phyloP scores from a whole-genome alignment of 2,888 invertebrate species.

The Chouioia cunea region DNA sequence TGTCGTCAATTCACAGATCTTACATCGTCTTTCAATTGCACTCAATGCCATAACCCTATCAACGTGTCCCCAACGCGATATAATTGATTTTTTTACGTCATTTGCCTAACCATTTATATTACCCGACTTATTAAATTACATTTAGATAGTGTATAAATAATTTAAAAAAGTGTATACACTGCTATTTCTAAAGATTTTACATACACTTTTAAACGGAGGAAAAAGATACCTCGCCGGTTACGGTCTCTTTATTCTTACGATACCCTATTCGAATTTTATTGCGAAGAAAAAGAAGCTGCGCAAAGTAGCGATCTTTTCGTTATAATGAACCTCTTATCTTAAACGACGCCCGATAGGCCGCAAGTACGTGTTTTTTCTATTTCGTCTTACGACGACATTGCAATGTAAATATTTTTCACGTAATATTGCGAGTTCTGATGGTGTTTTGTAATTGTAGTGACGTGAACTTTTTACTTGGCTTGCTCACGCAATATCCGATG shows the following conservation, averaged over 20 bases:
- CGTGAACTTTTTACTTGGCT: constrained; percentile 1
- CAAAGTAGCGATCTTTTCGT: constrained; percentile 11
- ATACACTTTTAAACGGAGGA: constrained; percentile 7
- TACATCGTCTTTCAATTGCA: no score
- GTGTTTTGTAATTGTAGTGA: constrained; percentile 4
- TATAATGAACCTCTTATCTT: constrained; percentile 27
- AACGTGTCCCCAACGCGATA: no score
- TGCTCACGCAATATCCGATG: not conserved
- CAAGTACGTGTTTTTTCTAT: constrained; percentile 1
- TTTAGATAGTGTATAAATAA: no score
- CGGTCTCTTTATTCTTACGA: not conserved
- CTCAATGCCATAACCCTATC: no score
- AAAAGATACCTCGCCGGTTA: not conserved
- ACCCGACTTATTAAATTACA: no score
- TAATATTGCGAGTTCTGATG: constrained; percentile 13
- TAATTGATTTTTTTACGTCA: no score
- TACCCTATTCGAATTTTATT: constrained; percentile 11
- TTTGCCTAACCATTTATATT: no score
- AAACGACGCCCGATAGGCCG: constrained; percentile 8
- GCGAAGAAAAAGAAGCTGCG: not conserved
- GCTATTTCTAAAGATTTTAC: no score
- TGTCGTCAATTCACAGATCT: no score
- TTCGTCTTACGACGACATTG: not conserved
- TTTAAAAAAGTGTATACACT: no score
- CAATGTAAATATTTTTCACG: constrained; percentile 13